Percentiles rank a stretch among this genome's conserved stretches.
Conservation (phyloP, 2,113 vertebrate species). For the Aspidoscelis tigris region DNA sequence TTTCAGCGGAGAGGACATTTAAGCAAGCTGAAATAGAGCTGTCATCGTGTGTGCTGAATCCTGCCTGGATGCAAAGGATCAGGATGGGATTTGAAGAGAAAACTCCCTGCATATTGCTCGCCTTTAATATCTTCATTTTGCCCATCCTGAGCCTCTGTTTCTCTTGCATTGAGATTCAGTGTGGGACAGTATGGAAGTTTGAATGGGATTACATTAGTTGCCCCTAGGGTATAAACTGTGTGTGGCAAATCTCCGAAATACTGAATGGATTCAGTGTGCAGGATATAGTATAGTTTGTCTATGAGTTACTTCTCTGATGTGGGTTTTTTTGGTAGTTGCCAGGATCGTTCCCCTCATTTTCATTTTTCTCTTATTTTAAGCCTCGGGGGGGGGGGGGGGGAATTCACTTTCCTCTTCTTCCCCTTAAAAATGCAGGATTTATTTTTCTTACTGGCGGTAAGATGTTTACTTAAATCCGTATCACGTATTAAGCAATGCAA, state of each 20-base stretch:
- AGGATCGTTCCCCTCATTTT: conserved; percentile 6
- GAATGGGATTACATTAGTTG: not conserved
- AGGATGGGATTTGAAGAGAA: conserved; percentile 6
- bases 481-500: not conserved
- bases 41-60: not conserved
- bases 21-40: not conserved
- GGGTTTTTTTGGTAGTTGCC: not conserved
- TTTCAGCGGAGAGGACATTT: not conserved
- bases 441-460: not conserved
- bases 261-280: fast-evolving
- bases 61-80: not conserved
- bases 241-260: not conserved
- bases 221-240: not conserved
- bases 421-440: not conserved
- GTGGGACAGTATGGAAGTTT: conserved; percentile 3
- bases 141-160: not conserved
- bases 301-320: not conserved
- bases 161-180: conserved; percentile 24
- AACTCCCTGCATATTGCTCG: not conserved
- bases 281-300: fast-evolving
- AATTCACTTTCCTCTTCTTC: not conserved
- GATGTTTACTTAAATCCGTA: not conserved
- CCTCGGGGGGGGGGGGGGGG: too few relatives aligned
- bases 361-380: not conserved
- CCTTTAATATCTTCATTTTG: conserved; percentile 31